Evolutionary conservation across 2,888 invertebrate species (phyloP), one percentile per base, ranked within the genome.

Genomic region (Hirtodrosophila alboralis): DNA sequence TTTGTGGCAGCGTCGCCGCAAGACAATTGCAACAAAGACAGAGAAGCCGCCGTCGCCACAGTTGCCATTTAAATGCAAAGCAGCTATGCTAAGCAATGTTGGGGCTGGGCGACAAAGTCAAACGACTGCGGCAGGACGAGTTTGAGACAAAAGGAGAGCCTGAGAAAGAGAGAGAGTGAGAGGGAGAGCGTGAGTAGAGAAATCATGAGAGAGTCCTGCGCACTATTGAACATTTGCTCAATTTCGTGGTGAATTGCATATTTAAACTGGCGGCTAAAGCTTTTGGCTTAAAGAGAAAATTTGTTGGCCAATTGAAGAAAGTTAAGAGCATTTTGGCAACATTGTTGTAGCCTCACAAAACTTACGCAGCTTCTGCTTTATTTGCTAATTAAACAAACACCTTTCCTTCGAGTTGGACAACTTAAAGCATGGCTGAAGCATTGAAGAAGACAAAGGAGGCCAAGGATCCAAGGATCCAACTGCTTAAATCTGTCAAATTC

Each of bases 51-150:
- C 61, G 73, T 49, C 73, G 76, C 73, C 77, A 59, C 76, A 73
- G 73, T 72, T 76, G 59, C 77, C 64, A 74, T 74, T 83, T 78
- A 67, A 78, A 78, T 75, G 83, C 63, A 78, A 85, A 78, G 59
- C 79, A 78, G 60, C 63, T 75, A 72, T 66, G 66, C 49, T 40
- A 48, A 56, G 51, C 65, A 62, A 37, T 36, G 31, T 56, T 30
- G 63, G 56, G 64, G 64, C 48, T 31, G 54, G 37, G 38, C 41
- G 56, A 41, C 49, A 61, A 68, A 73, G 61, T 53, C 74, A 70
- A 74, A 74, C 53, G 21, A 52, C 65, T 36, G 37, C 47, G 3
- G 12, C 41, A 14, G 23, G 10, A 3, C 41, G 1, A 10, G 18
- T 13, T 2, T 4, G 18, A 10, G 2, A 9, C 1, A 10, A 6